phyloP scores from a whole-genome alignment of 2,888 invertebrate species.

The Altica lythri region DNA sequence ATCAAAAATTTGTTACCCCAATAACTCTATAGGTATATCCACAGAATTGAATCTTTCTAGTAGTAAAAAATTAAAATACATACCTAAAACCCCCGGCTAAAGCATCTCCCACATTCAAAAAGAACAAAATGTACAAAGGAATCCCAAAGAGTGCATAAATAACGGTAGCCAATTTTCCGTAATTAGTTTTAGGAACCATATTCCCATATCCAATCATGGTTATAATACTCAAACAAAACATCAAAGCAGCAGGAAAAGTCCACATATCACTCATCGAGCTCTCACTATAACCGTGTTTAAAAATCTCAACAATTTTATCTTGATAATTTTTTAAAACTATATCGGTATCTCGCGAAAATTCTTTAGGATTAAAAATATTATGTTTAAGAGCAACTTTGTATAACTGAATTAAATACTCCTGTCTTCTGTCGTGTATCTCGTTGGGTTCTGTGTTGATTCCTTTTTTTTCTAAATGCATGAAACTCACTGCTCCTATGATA shows the following conservation, averaged over 20 bases:
- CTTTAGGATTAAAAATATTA: constrained; percentile 71
- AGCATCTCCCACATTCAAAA: constrained; percentile 88
- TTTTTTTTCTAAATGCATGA: constrained; percentile 74
- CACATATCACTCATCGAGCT: constrained; percentile 72
- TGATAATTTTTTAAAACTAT: constrained; percentile 70
- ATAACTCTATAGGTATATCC: too few relatives aligned
- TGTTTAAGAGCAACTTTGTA: constrained; percentile 68
- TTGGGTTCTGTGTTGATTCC: constrained; percentile 36
- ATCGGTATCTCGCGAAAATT: constrained; percentile 67
- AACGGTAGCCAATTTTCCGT: constrained; percentile 84
- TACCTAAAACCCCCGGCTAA: constrained; percentile 72
- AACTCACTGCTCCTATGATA: constrained; percentile 81
- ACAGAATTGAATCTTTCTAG: too few relatives aligned
- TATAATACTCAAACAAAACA: constrained; percentile 87
- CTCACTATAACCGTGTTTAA: constrained; percentile 73
- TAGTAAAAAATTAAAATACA: too few relatives aligned
- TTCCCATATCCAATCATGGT: constrained; percentile 94
- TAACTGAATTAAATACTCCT: constrained; percentile 65
- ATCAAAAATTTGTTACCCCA: too few relatives aligned
- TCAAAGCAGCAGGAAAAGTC: constrained; percentile 86
- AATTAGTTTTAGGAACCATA: constrained; percentile 78
- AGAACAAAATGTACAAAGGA: constrained; percentile 84
- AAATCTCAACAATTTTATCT: constrained; percentile 66
- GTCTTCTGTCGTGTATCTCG: constrained; percentile 54
- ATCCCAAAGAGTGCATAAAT: constrained; percentile 88